Conservation (phyloP, 2,113 vertebrate species). For the Lepus americanus region DNA sequence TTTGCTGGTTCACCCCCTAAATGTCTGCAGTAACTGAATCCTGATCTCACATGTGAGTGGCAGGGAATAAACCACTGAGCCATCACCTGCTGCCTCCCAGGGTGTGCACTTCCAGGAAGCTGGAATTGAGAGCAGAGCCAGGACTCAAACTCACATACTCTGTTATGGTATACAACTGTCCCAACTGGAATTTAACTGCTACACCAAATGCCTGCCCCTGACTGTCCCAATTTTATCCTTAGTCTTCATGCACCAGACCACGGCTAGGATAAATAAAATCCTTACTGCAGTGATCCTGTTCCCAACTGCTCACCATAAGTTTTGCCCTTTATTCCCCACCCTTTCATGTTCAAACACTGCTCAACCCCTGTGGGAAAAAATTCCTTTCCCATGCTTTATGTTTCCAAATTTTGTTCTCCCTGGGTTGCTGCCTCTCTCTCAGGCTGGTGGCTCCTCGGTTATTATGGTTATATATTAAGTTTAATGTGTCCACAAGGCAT, state of each 20-base stretch:
- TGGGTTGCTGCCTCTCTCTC: constrained; percentile 66
- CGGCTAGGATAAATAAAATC: background rate
- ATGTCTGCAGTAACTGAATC: too few relatives aligned
- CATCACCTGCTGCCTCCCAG: too few relatives aligned
- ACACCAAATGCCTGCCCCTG: too few relatives aligned
- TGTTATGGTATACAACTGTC: too few relatives aligned
- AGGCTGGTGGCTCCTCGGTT: constrained; percentile 60
- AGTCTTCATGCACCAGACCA: background rate
- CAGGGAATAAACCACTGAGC: too few relatives aligned
- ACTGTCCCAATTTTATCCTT: too few relatives aligned
- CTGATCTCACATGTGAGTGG: too few relatives aligned
- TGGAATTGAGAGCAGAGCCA: too few relatives aligned
- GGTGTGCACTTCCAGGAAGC: too few relatives aligned
- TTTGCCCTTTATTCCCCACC: background rate
- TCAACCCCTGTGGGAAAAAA: background rate
- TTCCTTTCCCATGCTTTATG: constrained; percentile 70
- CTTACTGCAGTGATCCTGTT: background rate
- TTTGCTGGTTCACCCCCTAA: too few relatives aligned
- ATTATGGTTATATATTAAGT: constrained; percentile 83
- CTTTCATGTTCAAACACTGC: background rate
- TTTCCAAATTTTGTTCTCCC: constrained; percentile 76
- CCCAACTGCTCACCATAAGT: background rate
- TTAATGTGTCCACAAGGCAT: constrained; percentile 81
- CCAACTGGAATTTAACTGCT: too few relatives aligned
- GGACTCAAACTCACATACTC: too few relatives aligned